Percentiles rank a stretch among this genome's conserved stretches.
Conservation (phyloP, 2,888 invertebrate species). For the Patella pellucida region DNA sequence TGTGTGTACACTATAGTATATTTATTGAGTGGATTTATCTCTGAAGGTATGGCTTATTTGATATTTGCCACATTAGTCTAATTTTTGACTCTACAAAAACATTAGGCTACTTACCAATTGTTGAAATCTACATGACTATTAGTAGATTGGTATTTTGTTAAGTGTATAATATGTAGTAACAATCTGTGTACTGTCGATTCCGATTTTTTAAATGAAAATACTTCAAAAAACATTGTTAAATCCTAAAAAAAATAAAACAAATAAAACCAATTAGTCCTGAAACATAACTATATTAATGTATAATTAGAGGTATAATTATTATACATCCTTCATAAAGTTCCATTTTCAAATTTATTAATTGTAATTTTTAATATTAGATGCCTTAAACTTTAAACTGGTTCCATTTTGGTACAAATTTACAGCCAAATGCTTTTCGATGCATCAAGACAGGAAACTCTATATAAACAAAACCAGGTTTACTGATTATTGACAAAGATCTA, state of each 20-base stretch:
- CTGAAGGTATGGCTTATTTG: neutral
- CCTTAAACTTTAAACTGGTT: too few relatives aligned
- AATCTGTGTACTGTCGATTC: constrained; percentile 70
- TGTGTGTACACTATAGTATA: too few relatives aligned
- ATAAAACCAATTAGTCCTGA: constrained; percentile 37
- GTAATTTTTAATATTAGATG: too few relatives aligned
- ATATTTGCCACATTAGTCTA: constrained; percentile 34
- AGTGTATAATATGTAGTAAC: constrained; percentile 66
- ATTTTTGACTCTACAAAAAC: neutral
- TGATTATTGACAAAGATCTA: too few relatives aligned
- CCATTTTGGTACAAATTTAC: too few relatives aligned
- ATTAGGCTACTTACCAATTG: constrained; percentile 22
- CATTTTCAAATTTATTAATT: too few relatives aligned
- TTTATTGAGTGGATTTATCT: too few relatives aligned
- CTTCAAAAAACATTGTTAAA: constrained; percentile 69
- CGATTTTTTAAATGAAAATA: constrained; percentile 72
- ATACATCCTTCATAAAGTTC: neutral
- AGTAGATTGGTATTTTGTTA: constrained; percentile 55
- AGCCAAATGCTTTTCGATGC: too few relatives aligned
- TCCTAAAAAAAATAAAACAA: constrained; percentile 65
- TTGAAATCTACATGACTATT: constrained; percentile 35
- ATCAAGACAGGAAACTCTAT: too few relatives aligned
- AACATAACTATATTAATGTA: neutral
- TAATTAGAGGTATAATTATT: neutral
- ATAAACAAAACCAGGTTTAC: too few relatives aligned